Evolutionary conservation across 1,140 invertebrate genomes (phyloP).

Genomic region (Eufriesea mexicana): DNA sequence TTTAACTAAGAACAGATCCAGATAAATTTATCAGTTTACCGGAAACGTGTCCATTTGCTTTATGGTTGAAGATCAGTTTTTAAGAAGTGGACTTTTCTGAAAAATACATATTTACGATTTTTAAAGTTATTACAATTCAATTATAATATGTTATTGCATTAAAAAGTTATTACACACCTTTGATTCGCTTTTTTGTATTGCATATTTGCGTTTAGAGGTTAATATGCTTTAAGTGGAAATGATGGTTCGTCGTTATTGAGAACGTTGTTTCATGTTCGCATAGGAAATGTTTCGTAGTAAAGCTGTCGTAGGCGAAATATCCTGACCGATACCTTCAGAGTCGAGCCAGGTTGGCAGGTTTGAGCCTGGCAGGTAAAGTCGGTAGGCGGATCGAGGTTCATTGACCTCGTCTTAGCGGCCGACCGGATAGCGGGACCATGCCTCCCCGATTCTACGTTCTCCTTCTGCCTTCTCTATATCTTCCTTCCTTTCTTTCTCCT

Average conservation of each 20-base stretch:
- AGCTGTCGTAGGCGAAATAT: constrained; percentile 44
- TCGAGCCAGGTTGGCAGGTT: constrained; percentile 49
- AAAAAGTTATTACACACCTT: too few species aligned
- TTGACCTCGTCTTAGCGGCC: constrained; percentile 80
- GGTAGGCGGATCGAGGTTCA: constrained; percentile 79
- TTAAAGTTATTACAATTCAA: too few species aligned
- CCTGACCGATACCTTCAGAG: constrained; percentile 20
- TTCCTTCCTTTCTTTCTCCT: constrained; percentile 2
- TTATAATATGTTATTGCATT: too few species aligned
- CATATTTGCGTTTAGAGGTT: background rate
- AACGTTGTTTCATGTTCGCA: background rate
- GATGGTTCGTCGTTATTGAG: background rate
- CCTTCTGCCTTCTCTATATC: constrained; percentile 27
- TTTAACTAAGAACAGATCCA: too few species aligned
- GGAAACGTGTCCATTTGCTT: too few species aligned
- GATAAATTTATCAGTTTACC: too few species aligned
- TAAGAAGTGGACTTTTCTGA: too few species aligned
- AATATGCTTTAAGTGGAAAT: background rate
- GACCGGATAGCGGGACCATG: constrained; percentile 80
- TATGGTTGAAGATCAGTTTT: too few species aligned
- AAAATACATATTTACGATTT: too few species aligned
- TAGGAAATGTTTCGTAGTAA: constrained; percentile 14
- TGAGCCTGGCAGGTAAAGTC: constrained; percentile 77
- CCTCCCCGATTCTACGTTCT: constrained; percentile 65
- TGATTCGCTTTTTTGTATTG: too few species aligned